Percentiles rank a stretch among this genome's conserved stretches.
Conservation (phyloP, 1,140 invertebrate species). For the Pomacea maculata region DNA sequence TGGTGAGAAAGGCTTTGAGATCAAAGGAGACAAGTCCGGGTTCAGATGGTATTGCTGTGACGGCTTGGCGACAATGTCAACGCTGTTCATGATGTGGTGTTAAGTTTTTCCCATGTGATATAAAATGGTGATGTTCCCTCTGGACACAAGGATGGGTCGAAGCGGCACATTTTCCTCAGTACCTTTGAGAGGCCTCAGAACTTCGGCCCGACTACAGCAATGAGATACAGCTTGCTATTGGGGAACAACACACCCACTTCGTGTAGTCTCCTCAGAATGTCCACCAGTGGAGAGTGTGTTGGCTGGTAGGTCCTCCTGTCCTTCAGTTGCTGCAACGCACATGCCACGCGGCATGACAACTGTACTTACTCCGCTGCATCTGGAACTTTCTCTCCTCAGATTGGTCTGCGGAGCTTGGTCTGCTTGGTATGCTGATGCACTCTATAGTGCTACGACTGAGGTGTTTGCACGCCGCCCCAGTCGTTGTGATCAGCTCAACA, state of each 20-base stretch:
- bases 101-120: neutral
- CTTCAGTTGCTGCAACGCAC: too few species aligned
- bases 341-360: neutral
- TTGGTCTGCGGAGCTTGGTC: neutral
- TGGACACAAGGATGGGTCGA: neutral
- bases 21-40: neutral
- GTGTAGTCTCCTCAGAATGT: too few species aligned
- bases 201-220: neutral
- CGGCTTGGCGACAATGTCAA: neutral
- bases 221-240: neutral
- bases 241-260: too few species aligned
- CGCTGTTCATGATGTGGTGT: conserved; percentile 1
- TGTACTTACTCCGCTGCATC: neutral
- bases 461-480: neutral
- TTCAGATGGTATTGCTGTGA: neutral
- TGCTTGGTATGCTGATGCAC: neutral
- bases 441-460: neutral
- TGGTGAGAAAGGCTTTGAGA: neutral
- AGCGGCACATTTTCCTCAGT: neutral
- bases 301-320: too few species aligned
- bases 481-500: neutral
- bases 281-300: too few species aligned
- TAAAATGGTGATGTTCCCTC: neutral
- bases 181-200: neutral
- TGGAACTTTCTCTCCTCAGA: neutral